Percentiles rank a stretch among this genome's conserved stretches.
phyloP scores from a whole-genome alignment of 2,888 invertebrate species.

The Sphaerophoria rueppellii region DNA sequence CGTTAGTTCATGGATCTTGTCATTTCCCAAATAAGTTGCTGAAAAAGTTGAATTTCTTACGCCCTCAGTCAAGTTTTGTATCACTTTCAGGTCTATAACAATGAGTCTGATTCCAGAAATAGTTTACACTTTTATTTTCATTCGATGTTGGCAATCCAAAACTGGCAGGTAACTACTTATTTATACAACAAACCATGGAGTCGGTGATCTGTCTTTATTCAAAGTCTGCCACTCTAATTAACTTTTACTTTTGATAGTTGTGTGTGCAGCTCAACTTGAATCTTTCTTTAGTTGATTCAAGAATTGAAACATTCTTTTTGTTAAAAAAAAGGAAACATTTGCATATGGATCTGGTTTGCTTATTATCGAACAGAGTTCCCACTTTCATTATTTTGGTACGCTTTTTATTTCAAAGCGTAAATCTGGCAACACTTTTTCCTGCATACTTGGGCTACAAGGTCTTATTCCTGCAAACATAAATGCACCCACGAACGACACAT shows the following conservation, averaged over 20 bases:
- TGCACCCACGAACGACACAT: conserved; percentile 22
- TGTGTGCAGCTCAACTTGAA: conserved; percentile 16
- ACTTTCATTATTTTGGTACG: background rate
- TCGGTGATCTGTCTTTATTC: conserved; percentile 33
- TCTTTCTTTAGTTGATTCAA: conserved; percentile 25
- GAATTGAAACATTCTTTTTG: conserved; percentile 31
- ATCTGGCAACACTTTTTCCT: background rate
- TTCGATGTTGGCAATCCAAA: background rate
- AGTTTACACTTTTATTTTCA: conserved; percentile 53
- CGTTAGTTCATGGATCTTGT: conserved; percentile 18
- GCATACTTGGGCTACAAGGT: background rate
- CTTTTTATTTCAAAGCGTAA: background rate
- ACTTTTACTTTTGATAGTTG: conserved; percentile 64
- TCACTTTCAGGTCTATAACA: conserved; percentile 5
- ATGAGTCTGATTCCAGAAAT: conserved; percentile 41
- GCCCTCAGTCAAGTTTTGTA: conserved; percentile 29
- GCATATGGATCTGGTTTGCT: conserved; percentile 29
- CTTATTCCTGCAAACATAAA: background rate
- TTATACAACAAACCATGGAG: conserved; percentile 40
- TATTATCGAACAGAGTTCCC: background rate
- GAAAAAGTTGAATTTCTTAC: conserved; percentile 32
- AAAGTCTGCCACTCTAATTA: conserved; percentile 55
- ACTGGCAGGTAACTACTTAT: conserved; percentile 8
- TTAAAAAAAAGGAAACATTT: conserved; percentile 27
- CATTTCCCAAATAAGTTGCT: conserved; percentile 21